Evolutionary conservation across 2,113 vertebrate species (phyloP).

Genomic region (Dendrocopos noguchii): DNA sequence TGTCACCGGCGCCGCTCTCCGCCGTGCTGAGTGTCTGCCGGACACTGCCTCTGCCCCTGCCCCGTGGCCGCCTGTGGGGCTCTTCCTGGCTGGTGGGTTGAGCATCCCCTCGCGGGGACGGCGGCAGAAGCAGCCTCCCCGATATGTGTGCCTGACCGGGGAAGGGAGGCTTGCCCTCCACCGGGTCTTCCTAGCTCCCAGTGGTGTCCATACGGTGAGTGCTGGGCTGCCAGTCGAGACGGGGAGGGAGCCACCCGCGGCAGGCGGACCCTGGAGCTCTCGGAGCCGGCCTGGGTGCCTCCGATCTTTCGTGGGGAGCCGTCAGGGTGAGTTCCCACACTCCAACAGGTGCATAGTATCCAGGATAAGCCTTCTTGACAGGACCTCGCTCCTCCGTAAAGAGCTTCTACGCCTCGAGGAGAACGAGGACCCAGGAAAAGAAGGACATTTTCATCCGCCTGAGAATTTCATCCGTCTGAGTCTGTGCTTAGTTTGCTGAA

Average conservation of each 20-base stretch:
- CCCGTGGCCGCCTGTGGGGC: not conserved
- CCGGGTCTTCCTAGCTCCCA: too few species aligned
- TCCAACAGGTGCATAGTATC: not conserved
- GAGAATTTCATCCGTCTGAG: not conserved
- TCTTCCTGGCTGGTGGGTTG: not conserved
- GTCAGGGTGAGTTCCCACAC: not conserved
- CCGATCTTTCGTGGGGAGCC: not conserved
- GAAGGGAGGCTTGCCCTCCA: not conserved
- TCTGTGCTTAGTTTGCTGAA: not conserved
- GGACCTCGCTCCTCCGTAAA: not conserved
- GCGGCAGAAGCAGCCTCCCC: not conserved
- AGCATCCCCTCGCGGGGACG: not conserved
- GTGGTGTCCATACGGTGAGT: not conserved
- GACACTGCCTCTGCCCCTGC: not conserved
- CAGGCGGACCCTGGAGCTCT: not conserved
- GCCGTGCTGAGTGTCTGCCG: too few species aligned
- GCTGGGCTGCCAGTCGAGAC: not conserved
- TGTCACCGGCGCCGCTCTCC: not conserved
- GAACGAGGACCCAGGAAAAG: not conserved
- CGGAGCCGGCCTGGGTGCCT: too few species aligned
- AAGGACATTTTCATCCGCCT: not conserved
- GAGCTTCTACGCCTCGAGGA: not conserved
- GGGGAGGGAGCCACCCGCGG: not conserved
- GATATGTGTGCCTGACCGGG: not conserved
- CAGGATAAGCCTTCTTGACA: not conserved